Percentiles rank a stretch among this genome's conserved stretches.
phyloP scores from a whole-genome alignment of 2,113 vertebrate genomes.

The Gymnarchus niloticus region DNA sequence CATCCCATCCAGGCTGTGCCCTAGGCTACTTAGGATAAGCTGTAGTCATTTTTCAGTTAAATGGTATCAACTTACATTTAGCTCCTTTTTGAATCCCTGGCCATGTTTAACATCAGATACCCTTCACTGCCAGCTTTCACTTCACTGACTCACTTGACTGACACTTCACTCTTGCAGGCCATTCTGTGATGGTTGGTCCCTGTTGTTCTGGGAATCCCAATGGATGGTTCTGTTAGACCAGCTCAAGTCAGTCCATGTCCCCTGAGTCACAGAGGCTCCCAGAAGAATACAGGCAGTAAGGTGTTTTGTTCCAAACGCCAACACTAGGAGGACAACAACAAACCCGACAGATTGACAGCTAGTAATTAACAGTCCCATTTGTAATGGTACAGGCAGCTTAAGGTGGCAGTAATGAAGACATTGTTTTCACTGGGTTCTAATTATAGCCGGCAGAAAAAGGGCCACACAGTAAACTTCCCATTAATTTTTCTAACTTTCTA shows the following conservation, averaged over 20 bases:
- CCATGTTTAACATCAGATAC: too few species aligned
- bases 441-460: not conserved
- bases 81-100: too few species aligned
- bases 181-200: not conserved
- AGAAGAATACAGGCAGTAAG: not conserved
- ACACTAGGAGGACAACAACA: not conserved
- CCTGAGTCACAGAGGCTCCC: not conserved
- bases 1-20: too few species aligned
- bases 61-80: not conserved
- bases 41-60: not conserved
- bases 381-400: not conserved
- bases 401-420: not conserved
- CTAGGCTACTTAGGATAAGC: too few species aligned
- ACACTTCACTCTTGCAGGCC: too few species aligned
- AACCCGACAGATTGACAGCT: not conserved
- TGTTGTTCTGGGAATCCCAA: not conserved
- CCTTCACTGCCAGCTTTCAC: not conserved
- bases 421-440: conserved; percentile 2
- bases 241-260: not conserved
- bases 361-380: conserved; percentile 1
- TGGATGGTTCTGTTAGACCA: too few species aligned
- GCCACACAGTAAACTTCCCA: not conserved
- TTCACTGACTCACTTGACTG: too few species aligned
- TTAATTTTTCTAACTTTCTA: not conserved
- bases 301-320: not conserved